These are phyloP conservation scores for Plutella xylostella DNA, from an alignment of 2,888 invertebrate species.

Conservation along the genomic window DNA sequence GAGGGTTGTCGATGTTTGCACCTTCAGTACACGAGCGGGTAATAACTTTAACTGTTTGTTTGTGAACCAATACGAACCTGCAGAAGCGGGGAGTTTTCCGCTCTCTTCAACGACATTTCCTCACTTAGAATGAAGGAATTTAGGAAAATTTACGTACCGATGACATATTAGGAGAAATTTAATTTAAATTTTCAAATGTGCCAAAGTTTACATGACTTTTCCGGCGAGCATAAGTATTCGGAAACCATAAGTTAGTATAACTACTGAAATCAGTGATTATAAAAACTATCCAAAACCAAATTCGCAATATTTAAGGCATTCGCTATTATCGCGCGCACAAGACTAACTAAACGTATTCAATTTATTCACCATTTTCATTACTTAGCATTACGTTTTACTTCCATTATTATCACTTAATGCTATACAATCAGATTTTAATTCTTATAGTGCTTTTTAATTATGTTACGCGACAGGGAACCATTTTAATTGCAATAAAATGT, in stretches of 20 bases:
- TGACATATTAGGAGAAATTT: too few species aligned
- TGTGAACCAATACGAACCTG: too few species aligned
- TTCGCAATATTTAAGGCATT: not conserved
- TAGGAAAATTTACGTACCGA: too few species aligned
- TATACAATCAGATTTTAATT: conserved; percentile 39
- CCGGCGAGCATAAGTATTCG: not conserved
- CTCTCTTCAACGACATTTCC: too few species aligned
- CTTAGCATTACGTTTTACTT: conserved; percentile 22
- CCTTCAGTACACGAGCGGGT: too few species aligned
- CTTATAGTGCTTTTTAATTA: conserved; percentile 17
- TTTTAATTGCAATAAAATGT: not conserved
- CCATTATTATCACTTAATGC: conserved; percentile 35
- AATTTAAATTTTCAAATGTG: not conserved
- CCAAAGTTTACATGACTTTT: not conserved
- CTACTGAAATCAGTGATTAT: not conserved
- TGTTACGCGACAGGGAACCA: conserved; percentile 7
- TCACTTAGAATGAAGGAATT: too few species aligned
- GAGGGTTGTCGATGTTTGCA: too few species aligned
- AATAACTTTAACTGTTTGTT: too few species aligned
- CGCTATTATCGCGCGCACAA: not conserved
- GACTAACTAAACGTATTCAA: conserved; percentile 1
- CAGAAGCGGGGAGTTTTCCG: too few species aligned
- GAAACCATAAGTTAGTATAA: not conserved
- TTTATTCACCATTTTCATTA: conserved; percentile 34
- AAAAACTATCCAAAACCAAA: not conserved